Evolutionary conservation across 2,113 vertebrate genomes (phyloP).

Genomic region (Neotoma lepida): DNA sequence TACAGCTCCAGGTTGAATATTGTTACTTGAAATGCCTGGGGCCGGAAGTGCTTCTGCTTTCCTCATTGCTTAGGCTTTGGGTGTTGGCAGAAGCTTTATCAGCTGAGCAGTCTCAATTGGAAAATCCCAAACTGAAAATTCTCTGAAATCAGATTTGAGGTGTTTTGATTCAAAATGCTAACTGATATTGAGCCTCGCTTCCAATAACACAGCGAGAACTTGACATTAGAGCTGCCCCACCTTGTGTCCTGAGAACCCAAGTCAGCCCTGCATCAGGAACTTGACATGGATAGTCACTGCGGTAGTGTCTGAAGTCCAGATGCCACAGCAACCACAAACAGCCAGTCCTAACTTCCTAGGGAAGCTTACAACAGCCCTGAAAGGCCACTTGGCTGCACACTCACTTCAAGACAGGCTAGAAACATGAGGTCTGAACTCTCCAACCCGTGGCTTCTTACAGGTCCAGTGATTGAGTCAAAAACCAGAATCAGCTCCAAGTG

Average conservation of each 20-base stretch:
- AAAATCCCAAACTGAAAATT: not conserved
- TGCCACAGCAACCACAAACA: not conserved
- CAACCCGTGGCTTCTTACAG: not conserved
- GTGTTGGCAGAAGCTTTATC: not conserved
- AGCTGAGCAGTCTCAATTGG: not conserved
- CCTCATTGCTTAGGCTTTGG: not conserved
- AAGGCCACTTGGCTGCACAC: not conserved
- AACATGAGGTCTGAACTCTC: not conserved
- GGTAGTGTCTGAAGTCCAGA: not conserved
- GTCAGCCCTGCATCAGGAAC: not conserved
- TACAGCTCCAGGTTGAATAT: not conserved
- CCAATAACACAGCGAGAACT: not conserved
- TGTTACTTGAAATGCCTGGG: not conserved
- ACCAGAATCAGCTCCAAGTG: too few relatives aligned
- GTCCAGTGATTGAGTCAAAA: not conserved
- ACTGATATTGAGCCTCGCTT: not conserved
- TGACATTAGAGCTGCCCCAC: fast-evolving
- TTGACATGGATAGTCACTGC: not conserved
- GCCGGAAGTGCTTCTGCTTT: not conserved
- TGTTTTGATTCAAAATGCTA: not conserved
- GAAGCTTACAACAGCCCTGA: not conserved
- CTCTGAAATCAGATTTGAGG: not conserved
- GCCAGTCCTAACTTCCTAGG: not conserved
- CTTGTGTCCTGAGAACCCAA: not conserved
- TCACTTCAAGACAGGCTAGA: not conserved